Evolutionary conservation across 1,140 invertebrate genomes (phyloP).

Genomic region (Harpegnathos saltator): DNA sequence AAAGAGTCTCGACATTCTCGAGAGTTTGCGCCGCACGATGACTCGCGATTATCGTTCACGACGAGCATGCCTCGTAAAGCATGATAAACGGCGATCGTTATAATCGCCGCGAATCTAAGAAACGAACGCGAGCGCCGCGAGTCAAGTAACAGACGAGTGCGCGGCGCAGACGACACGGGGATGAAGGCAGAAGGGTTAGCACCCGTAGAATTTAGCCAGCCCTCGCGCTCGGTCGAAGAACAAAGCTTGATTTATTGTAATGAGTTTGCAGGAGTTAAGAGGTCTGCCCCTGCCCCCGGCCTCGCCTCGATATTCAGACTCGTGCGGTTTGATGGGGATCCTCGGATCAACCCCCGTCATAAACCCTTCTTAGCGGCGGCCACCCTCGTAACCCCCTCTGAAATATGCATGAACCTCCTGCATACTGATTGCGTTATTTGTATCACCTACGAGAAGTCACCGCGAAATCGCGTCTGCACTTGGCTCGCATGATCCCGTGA

Average conservation of each 20-base stretch:
- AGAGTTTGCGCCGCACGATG: no score
- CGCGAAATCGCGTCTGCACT: slow-evolving; percentile 60
- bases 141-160: slow-evolving; percentile 59
- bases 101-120: slow-evolving; percentile 47
- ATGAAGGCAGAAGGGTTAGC: slow-evolving; percentile 76
- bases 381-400: slow-evolving; percentile 77
- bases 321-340: slow-evolving; percentile 85
- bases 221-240: slow-evolving; percentile 83
- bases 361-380: slow-evolving; percentile 85
- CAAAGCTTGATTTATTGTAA: slow-evolving; percentile 87
- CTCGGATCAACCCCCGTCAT: slow-evolving; percentile 85
- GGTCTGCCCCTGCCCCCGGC: slow-evolving; percentile 76
- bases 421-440: slow-evolving; percentile 85
- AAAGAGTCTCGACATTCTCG: no score
- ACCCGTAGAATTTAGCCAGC: slow-evolving; percentile 83
- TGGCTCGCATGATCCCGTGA: slow-evolving; percentile 53
- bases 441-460: slow-evolving; percentile 78
- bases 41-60: background rate
- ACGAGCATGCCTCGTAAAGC: background rate
- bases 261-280: slow-evolving; percentile 86
- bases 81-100: slow-evolving; percentile 47
- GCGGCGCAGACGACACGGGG: slow-evolving; percentile 47
- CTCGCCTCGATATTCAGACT: slow-evolving; percentile 83
- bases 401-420: slow-evolving; percentile 85
- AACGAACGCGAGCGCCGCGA: slow-evolving; percentile 33